Evolutionary conservation across 2,888 invertebrate genomes (phyloP).

Genomic region (Himalopsyche japonica): DNA sequence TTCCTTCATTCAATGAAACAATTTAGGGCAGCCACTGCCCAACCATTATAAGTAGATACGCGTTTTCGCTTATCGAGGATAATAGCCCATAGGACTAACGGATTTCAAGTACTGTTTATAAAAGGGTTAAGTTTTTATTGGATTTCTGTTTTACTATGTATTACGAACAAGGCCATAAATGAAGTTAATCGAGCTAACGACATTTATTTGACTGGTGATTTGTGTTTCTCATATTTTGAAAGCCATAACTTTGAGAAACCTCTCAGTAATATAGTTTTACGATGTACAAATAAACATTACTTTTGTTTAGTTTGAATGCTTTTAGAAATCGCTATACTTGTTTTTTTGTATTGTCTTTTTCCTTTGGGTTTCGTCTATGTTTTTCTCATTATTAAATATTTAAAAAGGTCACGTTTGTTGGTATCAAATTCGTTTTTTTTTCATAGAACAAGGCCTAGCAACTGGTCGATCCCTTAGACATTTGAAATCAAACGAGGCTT

Average conservation of each 20-base stretch:
- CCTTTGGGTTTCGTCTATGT: no score
- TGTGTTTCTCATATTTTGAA: not conserved
- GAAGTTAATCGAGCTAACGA: conserved; percentile 1
- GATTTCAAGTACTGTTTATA: conserved; percentile 1
- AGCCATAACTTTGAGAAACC: not conserved
- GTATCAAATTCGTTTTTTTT: no score
- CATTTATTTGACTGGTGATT: not conserved
- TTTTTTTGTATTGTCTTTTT: no score
- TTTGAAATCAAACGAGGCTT: no score
- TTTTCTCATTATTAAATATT: no score
- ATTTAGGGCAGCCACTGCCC: not conserved
- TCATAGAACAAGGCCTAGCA: no score
- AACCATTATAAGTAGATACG: not conserved
- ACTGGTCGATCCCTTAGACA: no score
- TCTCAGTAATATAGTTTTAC: not conserved
- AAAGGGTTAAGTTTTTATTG: not conserved
- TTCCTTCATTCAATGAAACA: not conserved
- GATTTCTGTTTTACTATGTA: conserved; percentile 1
- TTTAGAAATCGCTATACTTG: not conserved
- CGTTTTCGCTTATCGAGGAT: not conserved
- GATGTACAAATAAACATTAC: not conserved
- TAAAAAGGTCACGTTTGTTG: no score
- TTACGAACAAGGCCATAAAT: not conserved
- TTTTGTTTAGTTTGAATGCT: not conserved
- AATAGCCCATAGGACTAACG: conserved; percentile 1